Conservation (phyloP, 2,113 vertebrate genomes). For the Alces alces region DNA sequence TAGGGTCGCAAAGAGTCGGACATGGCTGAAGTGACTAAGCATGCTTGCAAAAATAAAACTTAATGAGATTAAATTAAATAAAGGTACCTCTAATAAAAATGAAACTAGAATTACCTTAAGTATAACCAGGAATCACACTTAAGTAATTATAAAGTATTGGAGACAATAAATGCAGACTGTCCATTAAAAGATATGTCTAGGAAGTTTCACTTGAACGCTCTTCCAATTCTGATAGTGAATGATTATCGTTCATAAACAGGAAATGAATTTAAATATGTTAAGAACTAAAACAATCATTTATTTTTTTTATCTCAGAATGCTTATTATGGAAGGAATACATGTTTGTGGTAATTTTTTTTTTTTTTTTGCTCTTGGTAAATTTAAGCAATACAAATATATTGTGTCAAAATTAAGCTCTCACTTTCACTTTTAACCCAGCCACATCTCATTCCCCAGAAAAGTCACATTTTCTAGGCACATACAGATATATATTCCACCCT, state of each 20-base stretch:
- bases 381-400: neutral
- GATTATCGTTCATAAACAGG: neutral
- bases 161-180: neutral
- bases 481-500: neutral
- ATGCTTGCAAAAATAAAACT: neutral
- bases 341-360: neutral
- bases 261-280: neutral
- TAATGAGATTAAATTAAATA: neutral
- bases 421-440: neutral
- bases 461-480: neutral
- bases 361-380: neutral
- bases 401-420: neutral
- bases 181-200: neutral
- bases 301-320: neutral
- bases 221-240: neutral
- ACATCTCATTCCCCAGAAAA: neutral
- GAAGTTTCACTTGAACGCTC: neutral
- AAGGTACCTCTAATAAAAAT: neutral
- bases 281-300: neutral
- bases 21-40: neutral
- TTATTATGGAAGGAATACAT: neutral
- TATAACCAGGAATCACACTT: neutral
- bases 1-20: accelerated
- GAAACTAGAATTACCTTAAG: neutral
- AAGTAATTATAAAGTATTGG: neutral